Percentiles rank a stretch among this genome's conserved stretches.
These are phyloP conservation scores for Parnassius mnemosyne DNA, from an alignment of 2,888 invertebrate genomes.

Conservation along the genomic window DNA sequence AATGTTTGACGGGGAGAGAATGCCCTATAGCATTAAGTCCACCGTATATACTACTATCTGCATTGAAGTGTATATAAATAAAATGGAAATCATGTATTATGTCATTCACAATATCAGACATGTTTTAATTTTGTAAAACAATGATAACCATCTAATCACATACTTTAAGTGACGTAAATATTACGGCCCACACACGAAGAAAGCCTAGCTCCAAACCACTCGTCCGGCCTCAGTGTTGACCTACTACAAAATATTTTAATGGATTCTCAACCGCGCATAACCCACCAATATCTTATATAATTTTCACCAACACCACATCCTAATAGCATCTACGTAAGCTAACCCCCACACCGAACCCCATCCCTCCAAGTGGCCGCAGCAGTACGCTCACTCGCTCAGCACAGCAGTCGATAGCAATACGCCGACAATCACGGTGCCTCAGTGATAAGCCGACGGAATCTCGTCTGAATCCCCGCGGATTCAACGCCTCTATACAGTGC, in stretches of 20 bases:
- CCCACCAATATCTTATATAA: not conserved
- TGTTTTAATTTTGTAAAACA: too few relatives aligned
- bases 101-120: too few relatives aligned
- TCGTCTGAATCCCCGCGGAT: constrained; percentile 1
- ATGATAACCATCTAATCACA: too few relatives aligned
- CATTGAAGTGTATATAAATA: too few relatives aligned
- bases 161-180: too few relatives aligned
- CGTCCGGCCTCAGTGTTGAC: too few relatives aligned
- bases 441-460: not conserved
- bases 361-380: not conserved
- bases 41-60: too few relatives aligned
- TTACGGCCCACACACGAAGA: not conserved
- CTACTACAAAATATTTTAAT: too few relatives aligned
- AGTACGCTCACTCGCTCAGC: not conserved
- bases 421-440: not conserved
- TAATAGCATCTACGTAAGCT: not conserved
- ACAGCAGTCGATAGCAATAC: constrained; percentile 48
- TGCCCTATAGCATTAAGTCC: too few relatives aligned
- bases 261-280: not conserved
- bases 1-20: too few relatives aligned
- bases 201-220: not conserved
- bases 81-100: too few relatives aligned
- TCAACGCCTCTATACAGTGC: not conserved
- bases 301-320: not conserved
- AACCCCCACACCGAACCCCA: not conserved